Base-by-base conservation (phyloP, 1,140 invertebrate species). In the Cephus cinctus region DNA sequence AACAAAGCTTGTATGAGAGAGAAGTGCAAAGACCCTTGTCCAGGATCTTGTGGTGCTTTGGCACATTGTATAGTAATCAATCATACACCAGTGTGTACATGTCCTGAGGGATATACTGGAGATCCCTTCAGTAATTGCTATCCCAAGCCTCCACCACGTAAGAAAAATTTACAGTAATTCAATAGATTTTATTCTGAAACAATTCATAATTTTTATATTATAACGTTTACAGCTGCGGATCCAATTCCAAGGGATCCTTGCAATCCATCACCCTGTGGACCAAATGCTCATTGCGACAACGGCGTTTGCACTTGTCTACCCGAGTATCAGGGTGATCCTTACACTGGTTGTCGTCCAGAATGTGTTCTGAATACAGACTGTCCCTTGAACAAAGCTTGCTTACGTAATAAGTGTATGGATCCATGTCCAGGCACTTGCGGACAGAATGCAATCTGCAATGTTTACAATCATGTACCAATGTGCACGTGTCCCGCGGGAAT, bases 101-200 rank as follows among this genome's bases (percentile, higher is more conserved):
- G 87, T 60, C 78, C 83, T 16, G 68, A 76, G 39, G 85, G 83
- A 21, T 89, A 82, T 58, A 84, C 80, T 2, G 87, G 88, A 12
- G 86, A 90, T 78, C 86, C 88, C 3, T 88, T 88, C 66, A 80
- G 77, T 34, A 83, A 81, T 51, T 90, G 87, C 60, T 80, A 61
- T 4, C 67, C 65, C 9, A 62, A 59, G 49, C 44, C 51, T 45
- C 22, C 73, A 55, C 63, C 69, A 63, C 15, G 40, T 53, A 42
- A 67, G 51, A 14, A 16, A 40, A 19, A 18, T 31, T 49, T 36
- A 78, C 79, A 11, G 78, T 50, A 8, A 20, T 34, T 16, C 16
- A 12, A 21, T 44, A 61, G 18, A 46, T 9, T 57, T 67, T 9
- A 50, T 52, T 8, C 69, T 69, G 43, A 35, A 45, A 35, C 31